Conservation (phyloP, 2,113 vertebrate species). For the Puma concolor region DNA sequence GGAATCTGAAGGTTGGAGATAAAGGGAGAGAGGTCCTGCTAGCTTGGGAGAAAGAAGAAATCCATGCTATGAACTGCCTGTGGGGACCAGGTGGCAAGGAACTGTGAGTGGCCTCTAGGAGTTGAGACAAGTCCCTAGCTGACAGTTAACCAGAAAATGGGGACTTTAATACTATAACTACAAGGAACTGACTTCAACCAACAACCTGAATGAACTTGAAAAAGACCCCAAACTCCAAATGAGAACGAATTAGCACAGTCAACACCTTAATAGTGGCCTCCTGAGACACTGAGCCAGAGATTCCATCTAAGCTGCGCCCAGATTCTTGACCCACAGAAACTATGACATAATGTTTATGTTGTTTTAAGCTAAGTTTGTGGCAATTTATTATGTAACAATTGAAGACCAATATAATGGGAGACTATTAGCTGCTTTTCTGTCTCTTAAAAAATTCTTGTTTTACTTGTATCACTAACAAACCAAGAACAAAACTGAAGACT, state of each 20-base stretch:
- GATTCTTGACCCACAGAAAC: neutral
- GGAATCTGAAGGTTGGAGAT: neutral
- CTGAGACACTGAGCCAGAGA: neutral
- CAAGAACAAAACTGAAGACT: neutral
- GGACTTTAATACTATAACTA: neutral
- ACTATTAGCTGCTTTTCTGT: neutral
- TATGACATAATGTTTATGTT: neutral
- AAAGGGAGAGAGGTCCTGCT: neutral
- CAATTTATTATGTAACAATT: neutral
- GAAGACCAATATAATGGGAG: neutral
- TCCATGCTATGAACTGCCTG: no score
- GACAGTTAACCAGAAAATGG: neutral
- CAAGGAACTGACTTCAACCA: neutral
- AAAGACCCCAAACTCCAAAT: neutral
- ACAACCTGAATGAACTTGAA: neutral
- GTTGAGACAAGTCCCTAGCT: neutral
- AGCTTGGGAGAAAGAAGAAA: neutral
- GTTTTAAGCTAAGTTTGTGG: neutral
- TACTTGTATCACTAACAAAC: neutral
- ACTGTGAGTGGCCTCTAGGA: neutral
- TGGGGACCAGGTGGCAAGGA: neutral
- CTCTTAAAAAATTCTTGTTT: neutral
- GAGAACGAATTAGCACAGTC: neutral
- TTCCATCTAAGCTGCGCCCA: neutral
- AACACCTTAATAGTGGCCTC: neutral